A percentile compares a stretch with the other conserved stretches of the same genome.
These are phyloP conservation scores for Listronotus oregonensis DNA, from an alignment of 1,140 invertebrate genomes.

Conservation along the genomic window DNA sequence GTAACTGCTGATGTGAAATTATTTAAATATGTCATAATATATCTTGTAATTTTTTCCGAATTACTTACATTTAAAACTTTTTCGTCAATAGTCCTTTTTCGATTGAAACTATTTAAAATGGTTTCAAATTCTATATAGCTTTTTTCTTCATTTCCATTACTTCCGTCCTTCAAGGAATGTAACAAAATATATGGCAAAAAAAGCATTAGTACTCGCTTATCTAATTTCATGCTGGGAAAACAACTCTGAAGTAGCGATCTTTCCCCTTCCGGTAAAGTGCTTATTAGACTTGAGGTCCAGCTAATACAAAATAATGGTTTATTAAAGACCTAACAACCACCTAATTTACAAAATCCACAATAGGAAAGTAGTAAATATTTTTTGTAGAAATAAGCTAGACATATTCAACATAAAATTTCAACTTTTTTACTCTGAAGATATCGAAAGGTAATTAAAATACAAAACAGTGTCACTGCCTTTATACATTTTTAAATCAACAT, in stretches of 20 bases:
- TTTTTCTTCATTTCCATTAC: constrained; percentile 45
- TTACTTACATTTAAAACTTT: constrained; percentile 40
- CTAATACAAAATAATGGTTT: constrained; percentile 48
- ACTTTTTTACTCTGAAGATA: too few species aligned
- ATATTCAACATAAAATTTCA: too few species aligned
- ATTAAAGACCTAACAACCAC: background rate
- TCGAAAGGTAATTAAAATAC: too few species aligned
- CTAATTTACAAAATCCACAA: too few species aligned
- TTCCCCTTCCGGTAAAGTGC: constrained; percentile 60
- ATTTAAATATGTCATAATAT: too few species aligned
- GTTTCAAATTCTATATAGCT: constrained; percentile 63
- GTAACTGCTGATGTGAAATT: too few species aligned
- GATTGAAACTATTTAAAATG: constrained; percentile 55
- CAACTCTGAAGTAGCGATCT: constrained; percentile 67
- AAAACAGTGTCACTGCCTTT: too few species aligned
- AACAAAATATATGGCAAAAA: constrained; percentile 75
- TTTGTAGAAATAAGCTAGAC: too few species aligned
- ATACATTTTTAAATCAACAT: too few species aligned
- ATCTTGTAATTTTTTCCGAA: too few species aligned
- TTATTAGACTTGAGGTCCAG: constrained; percentile 67
- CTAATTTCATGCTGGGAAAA: constrained; percentile 71
- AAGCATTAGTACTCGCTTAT: constrained; percentile 69
- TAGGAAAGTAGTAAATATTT: too few species aligned
- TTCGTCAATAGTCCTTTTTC: constrained; percentile 23
- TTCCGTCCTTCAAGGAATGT: constrained; percentile 63